Base-by-base conservation (phyloP, 2,888 invertebrate species). In the Drosophila melanosoma region DNA sequence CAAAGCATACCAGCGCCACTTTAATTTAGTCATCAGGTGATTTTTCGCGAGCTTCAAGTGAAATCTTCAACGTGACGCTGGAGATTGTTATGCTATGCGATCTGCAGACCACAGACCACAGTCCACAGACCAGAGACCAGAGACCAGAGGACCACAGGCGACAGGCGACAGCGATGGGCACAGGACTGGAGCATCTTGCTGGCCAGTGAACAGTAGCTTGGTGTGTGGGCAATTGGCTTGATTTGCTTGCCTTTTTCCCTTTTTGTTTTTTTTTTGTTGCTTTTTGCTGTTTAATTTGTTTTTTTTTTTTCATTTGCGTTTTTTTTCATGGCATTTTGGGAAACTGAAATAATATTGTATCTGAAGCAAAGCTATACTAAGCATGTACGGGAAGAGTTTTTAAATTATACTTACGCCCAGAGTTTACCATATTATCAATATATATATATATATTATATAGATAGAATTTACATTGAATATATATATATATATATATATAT, bases 21-120 rank as follows among this genome's bases (percentile, higher is more conserved):
- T 91, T 90, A 90, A 90, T 90, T 90, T 91, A 90, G 90, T 91
- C 91, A 90, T 90, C 90, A 90, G 91, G 85, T 88, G 91, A 90
- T 88, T 90, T 91, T 90, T 91, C 88, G 88, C 90, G 89, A 90
- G 91, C 89, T 87, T 87, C 89, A 90, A 90, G 87, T 90, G 87
- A 87, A 87, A 87, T 90, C 90, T 87, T 87, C 90, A 90, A 90
- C 90, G 91, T 90, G 91, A 90, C 90, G 90, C 83, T 90, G 89
- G 90, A 90, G 90, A 89, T 87, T 87, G 91, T 90, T 87, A 86
- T 85, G 90, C 87, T 82, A 87, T 84, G 81, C 81, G 81, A 69
- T 76, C 82, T 70, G 42, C 53, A 56, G 66, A 56, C 58, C 78
- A 42, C 63, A 53, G 57, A 20, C 62, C 51, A 3, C 45, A 45